Evolutionary conservation across 1,140 invertebrate species (phyloP), one percentile per base, ranked within the genome.

Genomic region (Drosophila sproati): DNA sequence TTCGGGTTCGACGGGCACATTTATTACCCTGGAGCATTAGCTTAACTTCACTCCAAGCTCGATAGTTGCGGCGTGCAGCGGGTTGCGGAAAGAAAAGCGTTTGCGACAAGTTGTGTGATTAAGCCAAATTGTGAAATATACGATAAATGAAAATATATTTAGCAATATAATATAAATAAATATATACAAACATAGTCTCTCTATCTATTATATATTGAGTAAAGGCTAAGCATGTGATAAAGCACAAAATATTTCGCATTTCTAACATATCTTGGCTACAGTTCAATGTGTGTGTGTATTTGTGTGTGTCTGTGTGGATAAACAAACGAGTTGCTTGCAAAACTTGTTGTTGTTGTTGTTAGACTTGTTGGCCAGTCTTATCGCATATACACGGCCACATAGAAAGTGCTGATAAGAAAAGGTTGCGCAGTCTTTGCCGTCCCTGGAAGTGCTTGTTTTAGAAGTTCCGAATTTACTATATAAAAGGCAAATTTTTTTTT

Each of bases 391-490:
- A 50, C 12, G 47, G 55, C 31, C 66, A 35, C 48, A 20, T n/a
- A 41, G n/a, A 6, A 52, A 43, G n/a, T 35, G 32, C 10, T 71
- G 80, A 82, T 82, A 82, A 82, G 80, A 80, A 78, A 63, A 29
- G 52, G 71, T 72, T 82, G 60, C 78, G 74, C 64, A 71, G 54
- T 81, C 62, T 39, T 52, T 56, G 57, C n/a, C 67, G 67, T 45
- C 67, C 67, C 50, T 62, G 67, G 20, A 48, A 48, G 12, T 55
- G 29, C 28, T 61, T 29, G 20, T 32, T 54, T 56, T 67, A n/a
- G 62, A 54, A 34, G 3, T 45, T 35, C 34, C 3, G n/a, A 20
- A 68, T 20, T 20, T 20, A 20, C 20, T 20, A 8, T 39, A 56
- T 41, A 20, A 50, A 43, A 29, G 41, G 20, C 20, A 20, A 5